Conservation (phyloP, 2,797 vertebrate genomes). For the Gephyroberyx darwinii region DNA sequence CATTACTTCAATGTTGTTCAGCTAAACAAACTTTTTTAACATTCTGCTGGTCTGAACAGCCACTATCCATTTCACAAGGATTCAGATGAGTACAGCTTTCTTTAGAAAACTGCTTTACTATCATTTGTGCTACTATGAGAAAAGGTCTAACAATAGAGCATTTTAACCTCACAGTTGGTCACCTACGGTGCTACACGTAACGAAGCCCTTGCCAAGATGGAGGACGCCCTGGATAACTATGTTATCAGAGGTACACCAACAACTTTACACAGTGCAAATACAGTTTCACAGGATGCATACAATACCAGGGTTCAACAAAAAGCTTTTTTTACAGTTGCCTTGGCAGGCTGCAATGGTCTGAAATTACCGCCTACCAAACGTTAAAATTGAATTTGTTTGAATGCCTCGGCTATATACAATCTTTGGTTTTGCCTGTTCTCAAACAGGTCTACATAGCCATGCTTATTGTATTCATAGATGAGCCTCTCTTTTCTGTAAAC, state of each 20-base stretch:
- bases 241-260: conserved; percentile 89
- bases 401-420: no score
- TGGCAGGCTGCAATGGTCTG: no score
- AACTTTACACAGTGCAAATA: background rate
- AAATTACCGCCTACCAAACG: no score
- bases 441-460: no score
- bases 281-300: background rate
- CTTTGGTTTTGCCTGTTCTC: no score
- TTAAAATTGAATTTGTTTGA: no score
- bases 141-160: background rate
- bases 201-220: conserved; percentile 88
- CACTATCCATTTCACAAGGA: background rate
- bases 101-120: background rate
- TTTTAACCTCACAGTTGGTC: conserved; percentile 76
- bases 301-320: no score
- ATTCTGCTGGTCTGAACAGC: background rate
- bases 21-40: background rate
- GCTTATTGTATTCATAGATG: no score
- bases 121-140: conserved; percentile 2
- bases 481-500: no score
- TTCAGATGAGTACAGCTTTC: background rate
- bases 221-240: conserved; percentile 93
- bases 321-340: no score
- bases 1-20: background rate
- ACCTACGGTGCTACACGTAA: conserved; percentile 89